Conservation (phyloP, 92 coral and sea anemone genomes). For the Phenganax stokvisi region DNA sequence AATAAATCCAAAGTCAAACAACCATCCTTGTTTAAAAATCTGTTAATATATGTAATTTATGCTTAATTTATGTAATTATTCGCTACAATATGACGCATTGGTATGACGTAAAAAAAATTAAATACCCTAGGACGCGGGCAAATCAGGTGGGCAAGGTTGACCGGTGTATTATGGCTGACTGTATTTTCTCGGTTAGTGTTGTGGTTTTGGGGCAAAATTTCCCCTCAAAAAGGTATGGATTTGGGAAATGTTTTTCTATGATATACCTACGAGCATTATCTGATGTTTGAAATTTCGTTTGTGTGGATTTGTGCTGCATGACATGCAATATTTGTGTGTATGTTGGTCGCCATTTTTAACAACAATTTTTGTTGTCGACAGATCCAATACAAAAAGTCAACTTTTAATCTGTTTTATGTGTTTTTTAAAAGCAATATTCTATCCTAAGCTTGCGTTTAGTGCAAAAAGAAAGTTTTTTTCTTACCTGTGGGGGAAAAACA, state of each 20-base stretch:
- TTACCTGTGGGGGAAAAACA: not conserved
- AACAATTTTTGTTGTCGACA: slow-evolving; percentile 8
- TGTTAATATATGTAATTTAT: not conserved
- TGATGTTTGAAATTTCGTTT: not conserved
- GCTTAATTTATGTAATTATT: not conserved
- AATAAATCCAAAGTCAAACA: not conserved
- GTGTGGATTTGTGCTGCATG: not conserved
- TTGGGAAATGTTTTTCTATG: not conserved
- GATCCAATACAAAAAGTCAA: not conserved
- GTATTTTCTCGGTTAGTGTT: slow-evolving; percentile 4
- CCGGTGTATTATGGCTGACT: slow-evolving; percentile 23
- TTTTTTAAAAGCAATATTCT: not conserved
- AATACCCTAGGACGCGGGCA: not conserved
- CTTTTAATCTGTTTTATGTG: not conserved
- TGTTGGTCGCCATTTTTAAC: not conserved
- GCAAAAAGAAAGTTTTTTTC: not conserved
- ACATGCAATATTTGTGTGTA: not conserved
- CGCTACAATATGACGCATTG: not conserved
- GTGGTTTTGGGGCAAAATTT: slow-evolving; percentile 25
- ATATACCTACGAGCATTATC: not conserved
- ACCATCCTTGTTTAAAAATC: slow-evolving; percentile 11
- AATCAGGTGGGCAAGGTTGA: not conserved
- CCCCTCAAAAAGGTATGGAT: slow-evolving; percentile 20
- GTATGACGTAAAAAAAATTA: not conserved
- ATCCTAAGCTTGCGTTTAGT: not conserved